phyloP scores from a whole-genome alignment of 2,888 invertebrate species.

The Ornithoptera alexandrae region DNA sequence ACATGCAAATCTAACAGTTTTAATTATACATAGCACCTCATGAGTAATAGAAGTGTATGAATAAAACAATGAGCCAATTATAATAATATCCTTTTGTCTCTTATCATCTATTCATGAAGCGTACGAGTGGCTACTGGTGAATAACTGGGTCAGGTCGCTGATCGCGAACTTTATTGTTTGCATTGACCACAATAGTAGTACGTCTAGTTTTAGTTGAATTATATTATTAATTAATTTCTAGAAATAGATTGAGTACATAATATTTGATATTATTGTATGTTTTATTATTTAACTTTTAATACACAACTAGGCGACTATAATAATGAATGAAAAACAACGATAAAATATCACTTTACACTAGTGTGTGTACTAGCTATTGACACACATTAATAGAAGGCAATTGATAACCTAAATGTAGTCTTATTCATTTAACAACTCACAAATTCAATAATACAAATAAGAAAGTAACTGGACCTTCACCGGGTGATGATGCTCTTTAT shows the following conservation, averaged over 20 bases:
- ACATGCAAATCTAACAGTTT: not conserved
- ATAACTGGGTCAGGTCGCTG: constrained; percentile 27
- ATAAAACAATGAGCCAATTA: constrained; percentile 23
- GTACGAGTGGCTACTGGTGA: constrained; percentile 9
- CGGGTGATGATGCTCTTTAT: too few relatives aligned
- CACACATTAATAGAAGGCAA: too few relatives aligned
- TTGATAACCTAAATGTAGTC: too few relatives aligned
- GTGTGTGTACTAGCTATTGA: too few relatives aligned
- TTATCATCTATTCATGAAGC: constrained; percentile 26
- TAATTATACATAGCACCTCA: not conserved
- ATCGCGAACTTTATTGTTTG: constrained; percentile 26
- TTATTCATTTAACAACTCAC: too few relatives aligned
- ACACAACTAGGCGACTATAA: too few relatives aligned
- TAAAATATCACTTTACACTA: too few relatives aligned
- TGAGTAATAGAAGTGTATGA: constrained; percentile 13
- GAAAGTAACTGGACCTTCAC: too few relatives aligned
- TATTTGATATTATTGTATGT: not conserved
- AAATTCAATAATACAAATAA: too few relatives aligned
- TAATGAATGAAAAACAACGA: too few relatives aligned
- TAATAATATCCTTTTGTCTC: constrained; percentile 28
- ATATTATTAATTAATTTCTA: not conserved
- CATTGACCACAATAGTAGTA: constrained; percentile 3
- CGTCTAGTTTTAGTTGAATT: not conserved
- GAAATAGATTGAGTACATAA: not conserved
- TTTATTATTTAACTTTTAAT: too few relatives aligned